phyloP scores from a whole-genome alignment of 2,113 vertebrate species.

The Erinaceus europaeus region DNA sequence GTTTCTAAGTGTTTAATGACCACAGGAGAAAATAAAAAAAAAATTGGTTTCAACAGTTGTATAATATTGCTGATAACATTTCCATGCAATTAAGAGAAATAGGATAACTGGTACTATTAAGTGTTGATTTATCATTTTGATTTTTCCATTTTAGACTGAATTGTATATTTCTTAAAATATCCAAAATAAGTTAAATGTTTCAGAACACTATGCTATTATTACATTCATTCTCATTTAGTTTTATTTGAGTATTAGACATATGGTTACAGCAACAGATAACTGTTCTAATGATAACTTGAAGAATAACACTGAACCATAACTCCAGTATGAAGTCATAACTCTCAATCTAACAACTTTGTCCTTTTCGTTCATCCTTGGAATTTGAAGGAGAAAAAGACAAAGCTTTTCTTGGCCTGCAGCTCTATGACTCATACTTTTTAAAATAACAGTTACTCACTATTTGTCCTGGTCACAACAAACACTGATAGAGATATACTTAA shows the following conservation, averaged over 20 bases:
- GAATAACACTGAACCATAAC: too few relatives aligned
- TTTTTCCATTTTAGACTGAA: not conserved
- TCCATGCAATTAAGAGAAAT: not conserved
- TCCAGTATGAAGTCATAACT: not conserved
- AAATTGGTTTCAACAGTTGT: not conserved
- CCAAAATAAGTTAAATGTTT: not conserved
- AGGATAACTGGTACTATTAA: not conserved
- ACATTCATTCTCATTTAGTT: too few relatives aligned
- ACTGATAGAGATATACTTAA: conserved; percentile 49
- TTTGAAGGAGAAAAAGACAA: conserved; percentile 23
- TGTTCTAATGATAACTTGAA: too few relatives aligned
- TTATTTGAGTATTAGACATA: too few relatives aligned
- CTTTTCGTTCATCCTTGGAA: conserved; percentile 37
- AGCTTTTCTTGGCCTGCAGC: not conserved
- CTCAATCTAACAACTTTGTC: conserved; percentile 11
- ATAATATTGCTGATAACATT: not conserved
- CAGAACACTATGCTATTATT: too few relatives aligned
- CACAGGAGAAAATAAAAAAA: not conserved
- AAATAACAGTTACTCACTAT: conserved; percentile 50
- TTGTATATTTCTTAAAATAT: not conserved
- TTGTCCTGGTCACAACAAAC: conserved; percentile 46
- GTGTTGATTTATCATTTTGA: not conserved
- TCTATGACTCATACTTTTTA: conserved; percentile 50
- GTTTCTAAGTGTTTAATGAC: not conserved
- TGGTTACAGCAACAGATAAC: too few relatives aligned